Base-by-base conservation (phyloP, 2,888 invertebrate species). In the Drosophila tanythrix region DNA sequence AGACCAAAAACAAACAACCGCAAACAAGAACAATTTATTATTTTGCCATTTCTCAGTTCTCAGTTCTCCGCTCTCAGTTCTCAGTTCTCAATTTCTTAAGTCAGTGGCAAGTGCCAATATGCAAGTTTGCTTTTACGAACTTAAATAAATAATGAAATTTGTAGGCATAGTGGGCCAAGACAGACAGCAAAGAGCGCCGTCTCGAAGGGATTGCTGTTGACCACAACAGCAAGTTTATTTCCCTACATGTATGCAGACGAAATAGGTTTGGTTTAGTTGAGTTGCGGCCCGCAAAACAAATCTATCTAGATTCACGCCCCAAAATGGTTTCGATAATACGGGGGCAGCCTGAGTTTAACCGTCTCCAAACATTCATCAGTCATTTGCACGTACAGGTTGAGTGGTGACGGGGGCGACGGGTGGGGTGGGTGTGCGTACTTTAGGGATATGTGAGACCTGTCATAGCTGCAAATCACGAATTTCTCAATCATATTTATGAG, bases 111-210 rank as follows among this genome's bases (percentile, higher is more conserved):
- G 70, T 71, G 70, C 70, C 83, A 88, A 86, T 82, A 82, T 88
- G 83, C 87, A 86, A 83, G 82, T 86, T 88, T 83, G 74, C 71
- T 78, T 78, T 76, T 74, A 70, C 74, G 57, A 81, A 80, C 81
- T 89, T 88, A 85, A 89, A 89, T 87, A 87, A 87, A 87, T 87
- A 88, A 87, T 86, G 88, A 80, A 78, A 79, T 77, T 74, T 81
- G 88, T 74, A 75, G 79, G 82, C 70, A 81, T 83, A 79, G 74
- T 75, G 79, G 69, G 59, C 66, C 75, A 74, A 69, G 74, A 71
- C 60, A 63, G 27, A 55, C 46, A 46, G 46, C 15, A 25, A 46
- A 15, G 25, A 8, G 8, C 4, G 8, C 4, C 36, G 56, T 52
- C 77, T 76, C 64, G 29, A 29, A 59, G 21, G 35, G n/a, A 35